These are phyloP conservation scores for Andricus quercusramuli DNA, from an alignment of 2,888 invertebrate genomes.

Conservation along the genomic window DNA sequence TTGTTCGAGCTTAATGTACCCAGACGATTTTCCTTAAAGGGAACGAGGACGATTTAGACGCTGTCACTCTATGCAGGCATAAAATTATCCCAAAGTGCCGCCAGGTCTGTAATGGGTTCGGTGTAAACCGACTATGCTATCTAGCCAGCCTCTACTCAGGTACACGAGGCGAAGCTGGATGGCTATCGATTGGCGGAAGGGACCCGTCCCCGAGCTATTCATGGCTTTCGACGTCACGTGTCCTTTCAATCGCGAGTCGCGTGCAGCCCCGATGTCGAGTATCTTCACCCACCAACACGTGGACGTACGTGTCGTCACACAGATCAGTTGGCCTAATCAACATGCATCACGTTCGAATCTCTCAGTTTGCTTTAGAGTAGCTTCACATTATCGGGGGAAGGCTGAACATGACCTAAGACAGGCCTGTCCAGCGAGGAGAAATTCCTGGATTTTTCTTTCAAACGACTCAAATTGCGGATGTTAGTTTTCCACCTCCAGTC, in stretches of 20 bases:
- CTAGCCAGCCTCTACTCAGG: slow-evolving; percentile 25
- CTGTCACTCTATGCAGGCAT: slow-evolving; percentile 55
- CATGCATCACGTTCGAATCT: slow-evolving; percentile 61
- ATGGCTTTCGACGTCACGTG: slow-evolving; percentile 73
- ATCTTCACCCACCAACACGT: slow-evolving; percentile 33
- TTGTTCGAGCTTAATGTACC: slow-evolving; percentile 51
- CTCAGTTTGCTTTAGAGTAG: background rate
- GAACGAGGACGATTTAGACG: slow-evolving; percentile 50
- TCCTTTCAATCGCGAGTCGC: slow-evolving; percentile 66
- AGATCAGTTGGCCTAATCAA: slow-evolving; percentile 65
- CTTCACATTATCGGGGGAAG: background rate
- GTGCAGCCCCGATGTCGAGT: slow-evolving; percentile 51
- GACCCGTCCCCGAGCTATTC: slow-evolving; percentile 67
- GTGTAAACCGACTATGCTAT: slow-evolving; percentile 46
- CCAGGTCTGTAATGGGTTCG: slow-evolving; percentile 51
- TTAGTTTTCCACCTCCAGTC: too few relatives aligned
- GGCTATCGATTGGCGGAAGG: slow-evolving; percentile 69
- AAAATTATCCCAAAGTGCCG: slow-evolving; percentile 56
- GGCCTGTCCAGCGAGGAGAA: too few relatives aligned
- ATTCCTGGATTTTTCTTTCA: too few relatives aligned
- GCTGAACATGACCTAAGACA: too few relatives aligned
- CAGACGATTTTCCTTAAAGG: slow-evolving; percentile 39
- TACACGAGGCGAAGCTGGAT: slow-evolving; percentile 47
- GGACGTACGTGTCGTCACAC: slow-evolving; percentile 24
- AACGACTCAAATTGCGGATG: too few relatives aligned